Evolutionary conservation across 2,797 vertebrate genomes (phyloP), one percentile per base, ranked within the genome.

Genomic region (Botia almorhae): DNA sequence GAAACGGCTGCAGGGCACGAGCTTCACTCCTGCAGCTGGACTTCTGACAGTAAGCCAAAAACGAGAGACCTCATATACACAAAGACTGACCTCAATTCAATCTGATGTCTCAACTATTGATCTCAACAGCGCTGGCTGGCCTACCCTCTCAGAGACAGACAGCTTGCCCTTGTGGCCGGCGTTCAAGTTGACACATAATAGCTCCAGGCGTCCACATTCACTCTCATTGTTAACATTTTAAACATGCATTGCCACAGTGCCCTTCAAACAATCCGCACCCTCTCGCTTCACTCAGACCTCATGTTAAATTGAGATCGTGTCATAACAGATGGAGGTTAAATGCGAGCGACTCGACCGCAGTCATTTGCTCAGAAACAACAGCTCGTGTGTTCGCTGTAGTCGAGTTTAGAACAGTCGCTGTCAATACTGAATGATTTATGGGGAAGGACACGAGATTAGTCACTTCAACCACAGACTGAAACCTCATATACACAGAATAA

Each of bases 11-110:
- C 36, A n/a, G 63, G 48, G 60, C 60, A 78, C 0, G 68, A 64
- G 48, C 68, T 69, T 64, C 51, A 58, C 84, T 84, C 83, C 56
- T 82, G 80, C 72, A n/a, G n/a, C 83, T 87, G 78, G 84, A 83
- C 85, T 89, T 81, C 88, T 89, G 89, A 89, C 82, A 85, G 86
- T 2, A 74, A 86, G 87, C 88, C 88, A 81, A 84, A 83, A 88
- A 88, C 89, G 88, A 87, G 69, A 75, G 87, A 88, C 86, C 90
- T 90, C 89, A 91, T 89, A 88, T 87, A 90, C 91, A 92, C 89
- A 90, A 90, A 91, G 87, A 86, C 84, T 93, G 92, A 94, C 92
- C 93, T 94, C 91, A 92, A 93, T 93, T 94, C 90, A 92, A 87
- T 91, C 87, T 91, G 91, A 92, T 90, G 86, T 90, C 83, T 89